Evolutionary conservation across 2,888 invertebrate genomes (phyloP), one percentile per base, ranked within the genome.

Genomic region (Meta bourneti): DNA sequence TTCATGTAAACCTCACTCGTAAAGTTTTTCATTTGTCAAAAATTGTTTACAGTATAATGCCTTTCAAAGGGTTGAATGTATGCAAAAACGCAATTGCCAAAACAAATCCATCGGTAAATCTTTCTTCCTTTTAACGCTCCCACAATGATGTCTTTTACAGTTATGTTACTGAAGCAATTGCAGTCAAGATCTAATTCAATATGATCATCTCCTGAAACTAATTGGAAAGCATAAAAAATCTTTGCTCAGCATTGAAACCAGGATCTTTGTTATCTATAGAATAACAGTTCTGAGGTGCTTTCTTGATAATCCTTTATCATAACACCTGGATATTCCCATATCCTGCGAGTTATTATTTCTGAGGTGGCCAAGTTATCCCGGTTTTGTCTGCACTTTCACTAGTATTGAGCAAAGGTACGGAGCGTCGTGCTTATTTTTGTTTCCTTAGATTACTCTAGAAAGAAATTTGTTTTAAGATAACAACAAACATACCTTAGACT

Each of bases 241-340:
- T n/a, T 72, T 69, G 16, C 72, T 16, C 52, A 52, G n/a, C 51
- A 9, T 6, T n/a, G 20, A 78, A 78, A 78, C 52, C 52, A 78
- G 78, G 52, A 78, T 78, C 20, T 52, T 52, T 78, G 51, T 52
- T 78, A 78, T 78, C 78, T 78, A 78, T 52, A 8, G 20, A 78
- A 78, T 52, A 78, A 78, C 52, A 52, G 52, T n/a, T 78, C 52
- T 78, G 19, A 51, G 52, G 52, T 52, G 9, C 9, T 52, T 78
- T 19, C 78, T 52, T 78, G 51, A 61, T 20, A 78, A 78, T 78
- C 78, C n/a, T n/a, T 78, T 78, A 78, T 52, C 78, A 78, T 78
- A 78, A 78, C 78, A 78, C 78, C 78, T 78, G 52, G 52, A 78
- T 52, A 52, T 78, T 78, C 78, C 78, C 78, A 78, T 78, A 49